Percentiles rank a stretch among this genome's conserved stretches.
Conservation (phyloP, 92 coral and sea anemone species). For the Galaxea fascicularis region DNA sequence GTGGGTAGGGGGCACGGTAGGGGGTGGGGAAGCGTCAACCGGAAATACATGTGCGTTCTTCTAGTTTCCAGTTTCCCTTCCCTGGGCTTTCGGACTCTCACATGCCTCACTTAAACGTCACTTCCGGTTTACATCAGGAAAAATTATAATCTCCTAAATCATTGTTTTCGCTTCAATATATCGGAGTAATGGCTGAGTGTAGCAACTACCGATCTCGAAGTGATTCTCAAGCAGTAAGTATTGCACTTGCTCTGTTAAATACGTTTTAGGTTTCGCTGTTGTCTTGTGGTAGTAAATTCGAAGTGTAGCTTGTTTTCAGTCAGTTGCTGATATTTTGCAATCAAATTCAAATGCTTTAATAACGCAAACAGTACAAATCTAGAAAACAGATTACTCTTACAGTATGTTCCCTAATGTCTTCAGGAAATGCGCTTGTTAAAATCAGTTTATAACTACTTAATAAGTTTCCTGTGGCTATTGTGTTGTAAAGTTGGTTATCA, state of each 20-base stretch:
- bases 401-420: background rate
- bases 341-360: background rate
- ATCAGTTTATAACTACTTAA: background rate
- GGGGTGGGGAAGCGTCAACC: too few species aligned
- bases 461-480: too few species aligned
- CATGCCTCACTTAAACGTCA: too few species aligned
- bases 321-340: background rate
- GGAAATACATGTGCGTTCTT: too few species aligned
- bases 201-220: slow-evolving; percentile 33
- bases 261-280: background rate
- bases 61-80: too few species aligned
- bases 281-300: background rate
- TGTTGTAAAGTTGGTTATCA: background rate
- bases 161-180: background rate
- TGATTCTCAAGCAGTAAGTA: slow-evolving; percentile 55
- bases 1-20: too few species aligned
- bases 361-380: background rate
- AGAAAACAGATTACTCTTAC: background rate
- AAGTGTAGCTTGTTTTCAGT: too few species aligned
- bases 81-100: too few species aligned
- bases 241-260: background rate
- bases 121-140: too few species aligned
- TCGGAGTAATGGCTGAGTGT: slow-evolving; percentile 39
- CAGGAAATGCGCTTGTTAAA: background rate
- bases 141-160: background rate